A percentile compares a stretch with the other conserved stretches of the same genome.
These are phyloP conservation scores for Sebastes diploproa DNA, from an alignment of 2,797 vertebrate genomes.

Conservation along the genomic window DNA sequence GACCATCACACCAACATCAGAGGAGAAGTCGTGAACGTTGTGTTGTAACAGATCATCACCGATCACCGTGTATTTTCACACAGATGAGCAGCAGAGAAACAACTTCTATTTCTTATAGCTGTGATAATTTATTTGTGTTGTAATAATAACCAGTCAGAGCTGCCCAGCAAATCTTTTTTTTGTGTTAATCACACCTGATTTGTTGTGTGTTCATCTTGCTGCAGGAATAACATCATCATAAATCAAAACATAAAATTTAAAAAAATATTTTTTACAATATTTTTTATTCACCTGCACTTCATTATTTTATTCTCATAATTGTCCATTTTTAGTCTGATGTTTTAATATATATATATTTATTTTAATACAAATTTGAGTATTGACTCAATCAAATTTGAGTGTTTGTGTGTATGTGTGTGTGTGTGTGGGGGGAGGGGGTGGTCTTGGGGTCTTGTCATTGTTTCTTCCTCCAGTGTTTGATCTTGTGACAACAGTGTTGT, in stretches of 20 bases:
- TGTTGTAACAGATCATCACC: not conserved
- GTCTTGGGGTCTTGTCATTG: too few relatives aligned
- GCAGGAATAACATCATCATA: not conserved
- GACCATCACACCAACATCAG: not conserved
- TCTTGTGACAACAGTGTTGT: constrained; percentile 7
- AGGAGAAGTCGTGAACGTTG: not conserved
- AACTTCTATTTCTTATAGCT: not conserved
- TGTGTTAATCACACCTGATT: not conserved
- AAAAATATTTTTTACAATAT: not conserved
- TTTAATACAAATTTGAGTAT: too few relatives aligned
- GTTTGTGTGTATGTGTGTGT: too few relatives aligned
- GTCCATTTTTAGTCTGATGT: not conserved
- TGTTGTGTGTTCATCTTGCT: not conserved
- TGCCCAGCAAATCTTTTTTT: not conserved
- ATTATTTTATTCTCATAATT: not conserved
- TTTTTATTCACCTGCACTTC: not conserved
- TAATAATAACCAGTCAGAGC: not conserved
- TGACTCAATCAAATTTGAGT: not conserved
- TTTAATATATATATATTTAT: not conserved
- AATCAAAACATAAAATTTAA: not conserved
- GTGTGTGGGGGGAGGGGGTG: accelerated
- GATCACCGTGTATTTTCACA: not conserved
- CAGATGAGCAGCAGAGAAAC: not conserved
- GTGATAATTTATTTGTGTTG: not conserved
- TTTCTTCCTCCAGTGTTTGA: constrained; percentile 4